Percentiles rank a stretch among this genome's conserved stretches.
Conservation (phyloP, 1,140 invertebrate species). For the Homarus americanus region DNA sequence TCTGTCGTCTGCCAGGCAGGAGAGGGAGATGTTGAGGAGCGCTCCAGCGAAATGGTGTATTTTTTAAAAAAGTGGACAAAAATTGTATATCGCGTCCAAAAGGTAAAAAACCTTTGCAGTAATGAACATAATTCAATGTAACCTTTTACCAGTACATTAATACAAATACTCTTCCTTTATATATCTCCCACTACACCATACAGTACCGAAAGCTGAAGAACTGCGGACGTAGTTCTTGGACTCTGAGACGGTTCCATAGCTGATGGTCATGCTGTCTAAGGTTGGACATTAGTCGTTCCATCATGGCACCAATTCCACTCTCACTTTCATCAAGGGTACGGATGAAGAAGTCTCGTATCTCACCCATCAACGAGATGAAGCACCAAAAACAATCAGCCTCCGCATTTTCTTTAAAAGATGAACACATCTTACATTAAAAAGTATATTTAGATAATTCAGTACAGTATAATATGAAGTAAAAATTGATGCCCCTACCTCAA, state of each 20-base stretch:
- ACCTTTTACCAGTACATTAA: no score
- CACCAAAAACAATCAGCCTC: constrained; percentile 99
- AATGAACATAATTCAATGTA: no score
- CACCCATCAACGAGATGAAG: constrained; percentile 97
- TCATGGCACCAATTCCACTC: constrained; percentile 84
- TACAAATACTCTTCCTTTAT: no score
- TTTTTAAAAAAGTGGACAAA: no score
- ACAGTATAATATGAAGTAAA: not conserved
- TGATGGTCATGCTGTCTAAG: constrained; percentile 87
- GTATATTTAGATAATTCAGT: not conserved
- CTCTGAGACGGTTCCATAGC: constrained; percentile 87
- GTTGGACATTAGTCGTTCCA: constrained; percentile 83
- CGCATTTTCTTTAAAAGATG: constrained; percentile 86
- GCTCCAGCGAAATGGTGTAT: no score
- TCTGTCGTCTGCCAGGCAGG: no score
- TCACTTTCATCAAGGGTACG: constrained; percentile 95
- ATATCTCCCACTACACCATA: constrained; percentile 33
- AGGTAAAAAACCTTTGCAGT: no score
- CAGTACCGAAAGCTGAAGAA: constrained; percentile 94
- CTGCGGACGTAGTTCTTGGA: constrained; percentile 93
- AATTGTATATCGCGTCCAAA: no score
- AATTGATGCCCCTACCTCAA: no score
- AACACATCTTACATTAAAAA: not conserved
- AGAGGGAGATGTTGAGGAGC: no score
- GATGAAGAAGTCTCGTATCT: constrained; percentile 98